Base-by-base conservation (phyloP, 2,888 invertebrate species). In the Halictus quadricinctus region DNA sequence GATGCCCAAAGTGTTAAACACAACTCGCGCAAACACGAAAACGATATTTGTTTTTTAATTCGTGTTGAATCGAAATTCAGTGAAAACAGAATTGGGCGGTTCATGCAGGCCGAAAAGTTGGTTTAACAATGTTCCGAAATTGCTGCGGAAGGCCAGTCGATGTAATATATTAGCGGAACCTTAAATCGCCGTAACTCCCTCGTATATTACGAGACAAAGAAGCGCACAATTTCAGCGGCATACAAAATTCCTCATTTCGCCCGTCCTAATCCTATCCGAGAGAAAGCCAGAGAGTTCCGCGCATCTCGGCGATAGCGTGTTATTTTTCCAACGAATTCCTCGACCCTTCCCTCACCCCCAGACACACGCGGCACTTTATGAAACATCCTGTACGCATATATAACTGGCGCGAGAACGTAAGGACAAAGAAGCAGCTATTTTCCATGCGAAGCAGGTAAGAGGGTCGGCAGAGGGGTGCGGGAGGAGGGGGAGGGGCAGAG, bases 351-450 rank as follows among this genome's bases (percentile, higher is more conserved):
- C 66, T 66, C 43, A 10, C 29, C 36, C 15, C 48, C 10, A 46
- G 2, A 58, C 46, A 50, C 36, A 58, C 73, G 69, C 60, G 69
- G 43, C 76, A 43, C 73, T 77, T 83, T 81, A 77, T 81, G 81
- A 60, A 83, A 70, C 77, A 77, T 46, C 81, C 58, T 81, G 48
- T 69, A 69, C 58, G 41, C 75, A 36, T 70, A 36, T 46, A 76
- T 82, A 79, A 76, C 75, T 76, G 60, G n/a, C 72, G 60, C 10
- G 66, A 48, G 85, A 73, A 83, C 79, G 79, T 66, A 81, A 79
- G 80, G 66, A 82, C 78, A 86, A 86, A 87, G 82, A 84, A 81
- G 72, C 74, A 76, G 72, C 81, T 85, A 87, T 87, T 90, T 90
- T 75, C 90, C 82, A 88, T 87, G 85, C 83, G 82, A 54, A 29